Evolutionary conservation across 2,113 vertebrate genomes (phyloP).

Genomic region (Astatoreochromis straeleni): DNA sequence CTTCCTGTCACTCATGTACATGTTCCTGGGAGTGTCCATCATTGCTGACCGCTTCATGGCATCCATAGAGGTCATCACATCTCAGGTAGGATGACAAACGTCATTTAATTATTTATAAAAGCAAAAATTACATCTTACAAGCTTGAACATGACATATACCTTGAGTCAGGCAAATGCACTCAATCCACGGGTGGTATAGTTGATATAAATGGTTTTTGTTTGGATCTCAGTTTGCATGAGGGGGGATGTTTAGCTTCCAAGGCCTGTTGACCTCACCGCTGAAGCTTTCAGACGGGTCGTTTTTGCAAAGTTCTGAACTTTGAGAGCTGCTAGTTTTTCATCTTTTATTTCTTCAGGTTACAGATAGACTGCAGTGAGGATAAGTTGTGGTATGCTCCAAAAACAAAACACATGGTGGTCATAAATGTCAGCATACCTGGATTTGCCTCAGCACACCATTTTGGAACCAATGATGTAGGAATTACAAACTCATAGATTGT

Average conservation of each 20-base stretch:
- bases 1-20: slow-evolving; percentile 92
- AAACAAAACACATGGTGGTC: not conserved
- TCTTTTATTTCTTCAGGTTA: not conserved
- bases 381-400: not conserved
- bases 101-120: fast-evolving
- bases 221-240: not conserved
- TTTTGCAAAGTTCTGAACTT: not conserved
- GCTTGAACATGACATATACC: not conserved
- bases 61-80: slow-evolving; percentile 96
- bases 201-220: not conserved
- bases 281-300: not conserved
- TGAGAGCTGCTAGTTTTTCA: not conserved
- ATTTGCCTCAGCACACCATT: not conserved
- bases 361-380: not conserved
- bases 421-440: not conserved
- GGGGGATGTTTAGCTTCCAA: not conserved
- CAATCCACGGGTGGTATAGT: fast-evolving
- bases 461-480: not conserved
- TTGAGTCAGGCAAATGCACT: not conserved
- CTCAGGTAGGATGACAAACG: slow-evolving; percentile 76
- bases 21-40: slow-evolving; percentile 97
- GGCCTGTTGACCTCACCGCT: not conserved
- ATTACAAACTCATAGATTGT: not conserved
- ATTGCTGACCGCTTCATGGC: slow-evolving; percentile 98
- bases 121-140: not conserved